A percentile compares a stretch with the other conserved stretches of the same genome.
phyloP scores from a whole-genome alignment of 1,140 invertebrate species.

The Bombus soroeensis region DNA sequence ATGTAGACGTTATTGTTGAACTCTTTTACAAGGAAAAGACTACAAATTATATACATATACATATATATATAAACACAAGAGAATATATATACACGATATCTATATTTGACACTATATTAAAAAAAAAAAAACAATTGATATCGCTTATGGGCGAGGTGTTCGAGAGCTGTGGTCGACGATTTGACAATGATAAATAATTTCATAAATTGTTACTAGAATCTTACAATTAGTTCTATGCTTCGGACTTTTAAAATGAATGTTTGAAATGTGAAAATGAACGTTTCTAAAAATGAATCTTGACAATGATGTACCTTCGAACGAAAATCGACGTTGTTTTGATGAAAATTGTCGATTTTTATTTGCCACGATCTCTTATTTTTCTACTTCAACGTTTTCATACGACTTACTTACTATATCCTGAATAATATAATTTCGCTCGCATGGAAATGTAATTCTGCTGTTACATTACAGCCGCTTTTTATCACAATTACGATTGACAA shows the following conservation, averaged over 20 bases:
- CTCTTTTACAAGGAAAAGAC: conserved; percentile 55
- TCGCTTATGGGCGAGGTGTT: conserved; percentile 28
- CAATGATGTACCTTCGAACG: not conserved
- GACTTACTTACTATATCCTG: too few species aligned
- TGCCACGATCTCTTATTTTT: not conserved
- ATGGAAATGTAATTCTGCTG: not conserved
- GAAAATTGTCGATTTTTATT: not conserved
- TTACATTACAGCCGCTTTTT: not conserved
- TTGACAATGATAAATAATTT: conserved; percentile 37
- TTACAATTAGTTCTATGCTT: not conserved
- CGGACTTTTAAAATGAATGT: not conserved
- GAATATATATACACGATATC: too few species aligned
- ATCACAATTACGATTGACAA: not conserved
- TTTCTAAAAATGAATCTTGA: not conserved
- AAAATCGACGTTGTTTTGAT: not conserved
- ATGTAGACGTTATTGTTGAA: conserved; percentile 53
- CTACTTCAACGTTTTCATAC: not conserved
- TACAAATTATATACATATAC: conserved; percentile 29
- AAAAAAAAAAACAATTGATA: not conserved
- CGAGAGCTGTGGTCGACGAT: conserved; percentile 26
- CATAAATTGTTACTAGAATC: not conserved
- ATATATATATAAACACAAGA: conserved; percentile 49
- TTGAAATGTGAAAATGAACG: not conserved
- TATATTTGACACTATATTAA: conserved; percentile 55
- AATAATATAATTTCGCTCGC: too few species aligned